phyloP scores from a whole-genome alignment of 2,888 invertebrate species.

The Hypomecis punctinalis region DNA sequence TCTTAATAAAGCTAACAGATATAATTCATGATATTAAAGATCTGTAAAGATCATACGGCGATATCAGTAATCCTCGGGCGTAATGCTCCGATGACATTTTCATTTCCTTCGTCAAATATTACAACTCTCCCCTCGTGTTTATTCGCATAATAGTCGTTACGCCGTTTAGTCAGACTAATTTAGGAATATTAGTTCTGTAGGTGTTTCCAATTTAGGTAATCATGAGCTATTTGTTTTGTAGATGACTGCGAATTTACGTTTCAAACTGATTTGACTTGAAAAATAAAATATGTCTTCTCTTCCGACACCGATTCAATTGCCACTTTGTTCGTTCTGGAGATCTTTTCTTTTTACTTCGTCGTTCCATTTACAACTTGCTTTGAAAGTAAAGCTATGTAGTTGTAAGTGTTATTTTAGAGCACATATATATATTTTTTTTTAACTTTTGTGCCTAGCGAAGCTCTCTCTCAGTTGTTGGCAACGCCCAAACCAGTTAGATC shows the following conservation, averaged over 20 bases:
- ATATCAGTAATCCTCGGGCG: constrained; percentile 76
- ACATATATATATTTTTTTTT: too few relatives aligned
- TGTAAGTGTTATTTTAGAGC: too few relatives aligned
- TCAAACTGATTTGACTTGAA: too few relatives aligned
- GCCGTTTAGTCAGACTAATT: constrained; percentile 61
- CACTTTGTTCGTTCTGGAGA: too few relatives aligned
- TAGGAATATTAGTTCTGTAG: constrained; percentile 46
- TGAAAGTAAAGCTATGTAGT: too few relatives aligned
- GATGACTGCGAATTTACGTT: neutral
- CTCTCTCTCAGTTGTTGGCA: too few relatives aligned
- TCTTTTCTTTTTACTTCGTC: too few relatives aligned
- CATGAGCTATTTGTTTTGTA: neutral
- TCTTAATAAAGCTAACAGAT: constrained; percentile 18
- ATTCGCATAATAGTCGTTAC: constrained; percentile 62
- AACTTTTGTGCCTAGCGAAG: too few relatives aligned
- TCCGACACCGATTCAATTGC: too few relatives aligned
- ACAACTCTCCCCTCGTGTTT: constrained; percentile 50
- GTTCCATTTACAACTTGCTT: too few relatives aligned
- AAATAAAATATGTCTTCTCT: too few relatives aligned
- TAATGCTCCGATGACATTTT: constrained; percentile 81
- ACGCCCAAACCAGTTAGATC: too few relatives aligned
- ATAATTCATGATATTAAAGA: constrained; percentile 10
- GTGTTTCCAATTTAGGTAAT: constrained; percentile 18
- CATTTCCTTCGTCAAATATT: constrained; percentile 81
- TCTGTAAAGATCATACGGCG: constrained; percentile 36